Percentiles rank a stretch among this genome's conserved stretches.
These are phyloP conservation scores for Oplegnathus fasciatus DNA, from an alignment of 2,113 vertebrate species.

Conservation along the genomic window DNA sequence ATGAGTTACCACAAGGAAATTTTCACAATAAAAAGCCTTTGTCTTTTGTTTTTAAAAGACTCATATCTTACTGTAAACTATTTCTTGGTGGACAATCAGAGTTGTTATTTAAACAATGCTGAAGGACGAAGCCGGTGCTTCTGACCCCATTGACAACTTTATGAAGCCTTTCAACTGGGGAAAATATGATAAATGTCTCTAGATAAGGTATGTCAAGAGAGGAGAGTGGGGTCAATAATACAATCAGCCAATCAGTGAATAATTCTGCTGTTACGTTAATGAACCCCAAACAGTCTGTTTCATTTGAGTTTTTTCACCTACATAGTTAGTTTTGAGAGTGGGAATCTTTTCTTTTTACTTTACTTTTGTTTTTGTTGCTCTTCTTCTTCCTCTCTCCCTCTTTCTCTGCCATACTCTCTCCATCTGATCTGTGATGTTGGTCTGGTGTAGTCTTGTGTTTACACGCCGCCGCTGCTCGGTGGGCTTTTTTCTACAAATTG, in stretches of 20 bases:
- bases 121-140: not conserved
- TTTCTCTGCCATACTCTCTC: not conserved
- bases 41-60: not conserved
- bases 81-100: too few species aligned
- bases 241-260: not conserved
- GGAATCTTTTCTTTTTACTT: constrained; percentile 1
- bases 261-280: not conserved
- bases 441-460: constrained; percentile 41
- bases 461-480: constrained; percentile 28
- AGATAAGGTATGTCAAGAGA: not conserved
- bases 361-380: not conserved
- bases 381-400: constrained; percentile 5
- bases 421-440: constrained; percentile 8
- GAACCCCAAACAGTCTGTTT: not conserved
- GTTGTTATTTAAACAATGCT: not conserved
- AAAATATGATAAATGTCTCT: not conserved
- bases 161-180: not conserved
- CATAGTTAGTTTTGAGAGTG: not conserved
- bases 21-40: not conserved
- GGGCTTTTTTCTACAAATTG: constrained; percentile 40
- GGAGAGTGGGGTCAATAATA: not conserved
- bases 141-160: not conserved
- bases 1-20: not conserved
- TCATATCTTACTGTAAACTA: not conserved
- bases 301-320: not conserved